phyloP scores from a whole-genome alignment of 2,888 invertebrate genomes.

The Nomada lathburiana region DNA sequence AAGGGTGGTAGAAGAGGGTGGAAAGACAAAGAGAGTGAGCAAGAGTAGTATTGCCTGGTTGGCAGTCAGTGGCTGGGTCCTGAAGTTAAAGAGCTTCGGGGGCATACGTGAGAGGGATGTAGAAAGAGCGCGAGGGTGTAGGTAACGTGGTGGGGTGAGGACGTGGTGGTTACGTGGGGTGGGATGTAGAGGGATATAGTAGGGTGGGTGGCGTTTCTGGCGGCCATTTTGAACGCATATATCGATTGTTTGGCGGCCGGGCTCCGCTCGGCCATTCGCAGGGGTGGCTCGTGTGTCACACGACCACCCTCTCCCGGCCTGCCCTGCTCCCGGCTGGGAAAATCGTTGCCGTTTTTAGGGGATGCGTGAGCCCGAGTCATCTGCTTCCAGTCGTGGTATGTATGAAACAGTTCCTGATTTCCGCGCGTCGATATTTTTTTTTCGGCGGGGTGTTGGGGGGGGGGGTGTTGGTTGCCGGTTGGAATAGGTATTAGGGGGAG shows the following conservation, averaged over 20 bases:
- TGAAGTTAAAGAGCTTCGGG: conserved; percentile 83
- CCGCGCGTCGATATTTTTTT: background rate
- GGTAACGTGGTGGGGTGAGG: conserved; percentile 60
- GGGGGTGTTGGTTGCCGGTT: background rate
- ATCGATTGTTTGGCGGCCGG: conserved; percentile 85
- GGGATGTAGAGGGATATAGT: conserved; percentile 68
- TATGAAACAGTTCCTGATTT: conserved; percentile 13
- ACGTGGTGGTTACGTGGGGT: conserved; percentile 66
- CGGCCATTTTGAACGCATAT: conserved; percentile 85
- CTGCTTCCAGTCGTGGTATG: conserved; percentile 7
- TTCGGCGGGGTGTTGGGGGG: background rate
- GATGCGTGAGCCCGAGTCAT: conserved; percentile 50
- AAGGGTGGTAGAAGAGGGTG: conserved; percentile 42
- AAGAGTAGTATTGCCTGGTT: conserved; percentile 76
- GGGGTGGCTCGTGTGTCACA: conserved; percentile 78
- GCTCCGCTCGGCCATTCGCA: conserved; percentile 83
- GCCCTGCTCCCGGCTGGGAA: conserved; percentile 56
- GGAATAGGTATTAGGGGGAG: background rate
- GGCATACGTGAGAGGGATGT: conserved; percentile 82
- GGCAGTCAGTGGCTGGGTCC: conserved; percentile 79
- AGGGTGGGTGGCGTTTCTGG: conserved; percentile 83
- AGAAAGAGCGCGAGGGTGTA: conserved; percentile 64
- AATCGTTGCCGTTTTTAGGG: conserved; percentile 63
- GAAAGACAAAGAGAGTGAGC: conserved; percentile 57
- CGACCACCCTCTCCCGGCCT: conserved; percentile 66